These are phyloP conservation scores for Albula goreensis DNA, from an alignment of 2,113 vertebrate genomes.

Conservation along the genomic window DNA sequence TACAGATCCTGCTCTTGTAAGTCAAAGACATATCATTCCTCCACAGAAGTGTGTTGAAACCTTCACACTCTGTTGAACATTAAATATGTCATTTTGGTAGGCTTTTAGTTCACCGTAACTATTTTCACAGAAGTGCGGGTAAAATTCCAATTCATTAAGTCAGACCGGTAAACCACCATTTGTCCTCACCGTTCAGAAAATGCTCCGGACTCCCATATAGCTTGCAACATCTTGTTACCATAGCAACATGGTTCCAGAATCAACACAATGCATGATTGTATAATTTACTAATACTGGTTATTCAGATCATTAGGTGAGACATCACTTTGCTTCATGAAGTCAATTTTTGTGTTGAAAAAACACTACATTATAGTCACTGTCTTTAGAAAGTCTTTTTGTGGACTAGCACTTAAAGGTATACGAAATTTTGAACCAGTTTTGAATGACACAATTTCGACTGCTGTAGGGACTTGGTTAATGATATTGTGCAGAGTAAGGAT, in stretches of 20 bases:
- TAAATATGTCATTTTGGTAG: background rate
- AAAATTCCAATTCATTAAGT: background rate
- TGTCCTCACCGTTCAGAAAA: background rate
- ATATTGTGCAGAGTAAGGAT: background rate
- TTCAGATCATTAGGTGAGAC: conserved; percentile 8
- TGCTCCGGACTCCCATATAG: conserved; percentile 16
- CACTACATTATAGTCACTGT: background rate
- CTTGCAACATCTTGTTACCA: conserved; percentile 47
- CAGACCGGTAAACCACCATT: background rate
- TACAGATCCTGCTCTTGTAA: too few species aligned
- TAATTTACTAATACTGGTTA: background rate
- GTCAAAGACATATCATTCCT: background rate
- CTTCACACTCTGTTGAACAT: background rate
- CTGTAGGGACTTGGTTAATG: too few species aligned
- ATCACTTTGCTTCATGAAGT: background rate
- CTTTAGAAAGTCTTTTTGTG: background rate
- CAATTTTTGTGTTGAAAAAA: background rate
- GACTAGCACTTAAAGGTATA: too few species aligned
- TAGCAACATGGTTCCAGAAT: conserved; percentile 25
- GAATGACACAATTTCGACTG: too few species aligned
- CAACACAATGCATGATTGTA: conserved; percentile 1
- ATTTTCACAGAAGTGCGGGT: background rate
- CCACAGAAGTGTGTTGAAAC: background rate
- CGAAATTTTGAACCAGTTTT: too few species aligned
- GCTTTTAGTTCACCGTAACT: background rate